phyloP scores from a whole-genome alignment of 2,113 vertebrate species.

The Cyanistes caeruleus region DNA sequence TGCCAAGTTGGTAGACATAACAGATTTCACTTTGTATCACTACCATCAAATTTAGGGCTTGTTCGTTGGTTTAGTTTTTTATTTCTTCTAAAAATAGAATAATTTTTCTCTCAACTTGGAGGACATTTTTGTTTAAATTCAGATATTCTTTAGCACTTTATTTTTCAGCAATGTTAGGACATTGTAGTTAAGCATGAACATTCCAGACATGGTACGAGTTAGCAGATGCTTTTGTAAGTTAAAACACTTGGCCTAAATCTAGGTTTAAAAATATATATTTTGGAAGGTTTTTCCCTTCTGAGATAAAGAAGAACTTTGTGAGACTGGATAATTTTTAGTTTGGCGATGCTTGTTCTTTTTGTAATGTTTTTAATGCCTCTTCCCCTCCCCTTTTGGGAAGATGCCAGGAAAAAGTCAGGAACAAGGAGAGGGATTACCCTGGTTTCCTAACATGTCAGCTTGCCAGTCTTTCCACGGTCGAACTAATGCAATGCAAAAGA shows the following conservation, averaged over 20 bases:
- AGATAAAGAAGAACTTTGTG: neutral
- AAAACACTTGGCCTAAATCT: neutral
- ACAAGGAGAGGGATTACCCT: neutral
- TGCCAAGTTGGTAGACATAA: neutral
- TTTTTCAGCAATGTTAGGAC: neutral
- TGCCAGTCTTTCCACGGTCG: accelerated
- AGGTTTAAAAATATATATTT: neutral
- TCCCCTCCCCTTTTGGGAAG: neutral
- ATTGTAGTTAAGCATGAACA: neutral
- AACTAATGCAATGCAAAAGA: neutral
- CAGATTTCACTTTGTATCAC: neutral
- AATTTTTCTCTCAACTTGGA: neutral
- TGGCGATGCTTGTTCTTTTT: neutral
- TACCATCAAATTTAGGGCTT: neutral
- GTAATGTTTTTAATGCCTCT: neutral
- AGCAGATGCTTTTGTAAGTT: neutral
- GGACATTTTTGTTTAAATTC: neutral
- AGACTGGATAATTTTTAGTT: neutral
- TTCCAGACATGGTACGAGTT: neutral
- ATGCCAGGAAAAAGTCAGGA: conserved; percentile 4
- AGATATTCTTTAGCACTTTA: neutral
- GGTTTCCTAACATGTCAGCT: neutral
- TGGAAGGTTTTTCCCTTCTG: neutral
- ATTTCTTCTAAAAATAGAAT: neutral
- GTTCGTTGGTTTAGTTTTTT: neutral